phyloP scores from a whole-genome alignment of 2,888 invertebrate genomes.

The Cantharis rufa region DNA sequence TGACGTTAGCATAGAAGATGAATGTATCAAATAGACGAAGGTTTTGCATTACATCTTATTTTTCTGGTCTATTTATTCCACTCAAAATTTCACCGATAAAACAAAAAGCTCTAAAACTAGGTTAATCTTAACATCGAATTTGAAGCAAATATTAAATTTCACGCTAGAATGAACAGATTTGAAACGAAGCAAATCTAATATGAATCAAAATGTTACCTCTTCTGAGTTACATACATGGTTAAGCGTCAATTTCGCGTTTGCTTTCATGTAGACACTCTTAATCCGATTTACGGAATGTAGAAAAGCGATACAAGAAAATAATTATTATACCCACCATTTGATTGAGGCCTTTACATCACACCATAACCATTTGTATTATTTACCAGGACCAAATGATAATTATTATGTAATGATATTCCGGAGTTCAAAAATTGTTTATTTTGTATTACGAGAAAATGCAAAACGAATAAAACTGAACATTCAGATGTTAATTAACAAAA shows the following conservation, averaged over 20 bases:
- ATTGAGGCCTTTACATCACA: background rate
- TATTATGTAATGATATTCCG: background rate
- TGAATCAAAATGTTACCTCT: conserved; percentile 23
- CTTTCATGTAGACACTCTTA: conserved; percentile 22
- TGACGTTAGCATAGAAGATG: background rate
- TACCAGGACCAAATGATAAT: background rate
- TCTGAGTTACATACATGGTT: conserved; percentile 22
- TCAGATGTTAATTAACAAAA: conserved; percentile 1
- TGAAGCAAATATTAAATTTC: conserved; percentile 19
- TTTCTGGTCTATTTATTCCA: background rate
- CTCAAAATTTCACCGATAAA: background rate
- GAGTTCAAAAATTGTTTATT: background rate
- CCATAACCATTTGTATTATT: background rate
- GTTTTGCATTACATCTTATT: background rate
- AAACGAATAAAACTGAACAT: background rate
- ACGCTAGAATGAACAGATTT: conserved; percentile 11
- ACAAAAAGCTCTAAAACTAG: background rate
- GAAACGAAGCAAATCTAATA: conserved; percentile 20
- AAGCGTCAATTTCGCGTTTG: conserved; percentile 12
- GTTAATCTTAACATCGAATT: conserved; percentile 5
- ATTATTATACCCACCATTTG: background rate
- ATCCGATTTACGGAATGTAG: conserved; percentile 7
- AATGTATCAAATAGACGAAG: conserved; percentile 3
- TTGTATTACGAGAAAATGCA: background rate
- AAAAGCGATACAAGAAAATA: background rate